These are phyloP conservation scores for Scrobipalpa atriplicella DNA, from an alignment of 2,888 invertebrate species.

Conservation along the genomic window DNA sequence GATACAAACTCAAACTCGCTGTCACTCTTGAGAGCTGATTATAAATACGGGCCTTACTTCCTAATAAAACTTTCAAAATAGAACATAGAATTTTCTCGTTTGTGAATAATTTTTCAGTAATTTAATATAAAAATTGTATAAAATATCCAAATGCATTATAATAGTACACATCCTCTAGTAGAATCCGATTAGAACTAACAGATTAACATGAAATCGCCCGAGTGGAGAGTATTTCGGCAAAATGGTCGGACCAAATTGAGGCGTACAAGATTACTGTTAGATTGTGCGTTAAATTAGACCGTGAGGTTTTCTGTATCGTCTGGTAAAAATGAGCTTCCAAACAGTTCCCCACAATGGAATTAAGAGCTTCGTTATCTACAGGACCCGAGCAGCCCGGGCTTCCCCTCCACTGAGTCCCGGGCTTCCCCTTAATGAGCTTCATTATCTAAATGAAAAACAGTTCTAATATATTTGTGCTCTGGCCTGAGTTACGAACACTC, in stretches of 20 bases:
- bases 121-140: no score
- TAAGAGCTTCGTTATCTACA: slow-evolving; percentile 11
- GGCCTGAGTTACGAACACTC: not conserved
- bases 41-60: no score
- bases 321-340: slow-evolving; percentile 10
- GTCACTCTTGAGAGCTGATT: no score
- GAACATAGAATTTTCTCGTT: no score
- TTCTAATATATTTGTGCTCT: slow-evolving; percentile 3
- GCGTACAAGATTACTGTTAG: slow-evolving; percentile 12
- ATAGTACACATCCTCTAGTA: no score
- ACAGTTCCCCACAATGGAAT: not conserved
- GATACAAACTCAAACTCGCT: no score
- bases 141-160: no score
- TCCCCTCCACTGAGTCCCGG: not conserved
- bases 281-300: slow-evolving; percentile 11
- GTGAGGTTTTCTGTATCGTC: slow-evolving; percentile 3
- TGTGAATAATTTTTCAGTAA: no score
- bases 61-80: no score
- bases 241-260: not conserved
- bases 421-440: slow-evolving; percentile 9
- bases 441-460: slow-evolving; percentile 4
- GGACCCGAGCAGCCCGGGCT: not conserved
- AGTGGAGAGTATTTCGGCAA: not conserved
- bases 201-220: not conserved
- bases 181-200: not conserved